Evolutionary conservation across 2,888 invertebrate species (phyloP).

Genomic region (Craniophora ligustri): DNA sequence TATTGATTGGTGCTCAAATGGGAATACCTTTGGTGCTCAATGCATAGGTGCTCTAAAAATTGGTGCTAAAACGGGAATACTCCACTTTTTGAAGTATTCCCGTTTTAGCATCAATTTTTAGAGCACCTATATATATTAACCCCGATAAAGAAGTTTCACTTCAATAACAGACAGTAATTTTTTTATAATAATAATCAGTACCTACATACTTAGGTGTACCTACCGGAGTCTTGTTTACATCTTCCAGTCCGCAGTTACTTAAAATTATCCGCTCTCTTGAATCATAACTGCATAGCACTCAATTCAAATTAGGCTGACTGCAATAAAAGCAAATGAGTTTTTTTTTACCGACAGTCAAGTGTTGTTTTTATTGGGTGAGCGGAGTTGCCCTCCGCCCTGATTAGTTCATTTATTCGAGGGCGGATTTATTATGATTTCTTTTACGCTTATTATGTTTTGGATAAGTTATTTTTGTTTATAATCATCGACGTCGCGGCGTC

Average conservation of each 20-base stretch:
- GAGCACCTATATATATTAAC: no score
- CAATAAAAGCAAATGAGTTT: conserved; percentile 87
- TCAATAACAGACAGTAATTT: no score
- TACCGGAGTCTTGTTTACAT: conserved; percentile 58
- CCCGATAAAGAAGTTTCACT: no score
- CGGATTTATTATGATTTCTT: conserved; percentile 85
- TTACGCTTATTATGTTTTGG: conserved; percentile 70
- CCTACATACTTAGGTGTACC: background rate
- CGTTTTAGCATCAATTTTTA: no score
- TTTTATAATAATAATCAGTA: no score
- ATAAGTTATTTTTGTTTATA: conserved; percentile 65
- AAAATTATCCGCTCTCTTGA: conserved; percentile 87
- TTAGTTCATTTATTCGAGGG: conserved; percentile 84
- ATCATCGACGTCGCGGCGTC: no score
- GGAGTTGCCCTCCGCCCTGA: conserved; percentile 74
- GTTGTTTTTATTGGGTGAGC: conserved; percentile 84
- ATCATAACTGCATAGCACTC: conserved; percentile 87
- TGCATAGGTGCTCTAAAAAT: no score
- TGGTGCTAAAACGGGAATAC: no score
- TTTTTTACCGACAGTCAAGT: conserved; percentile 82
- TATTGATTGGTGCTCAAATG: no score
- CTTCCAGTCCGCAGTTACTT: conserved; percentile 68
- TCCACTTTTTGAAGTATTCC: no score
- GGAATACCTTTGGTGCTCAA: no score
- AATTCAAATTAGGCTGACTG: conserved; percentile 86